Evolutionary conservation across 2,888 invertebrate genomes (phyloP).

Genomic region (Serrognathus titanus): DNA sequence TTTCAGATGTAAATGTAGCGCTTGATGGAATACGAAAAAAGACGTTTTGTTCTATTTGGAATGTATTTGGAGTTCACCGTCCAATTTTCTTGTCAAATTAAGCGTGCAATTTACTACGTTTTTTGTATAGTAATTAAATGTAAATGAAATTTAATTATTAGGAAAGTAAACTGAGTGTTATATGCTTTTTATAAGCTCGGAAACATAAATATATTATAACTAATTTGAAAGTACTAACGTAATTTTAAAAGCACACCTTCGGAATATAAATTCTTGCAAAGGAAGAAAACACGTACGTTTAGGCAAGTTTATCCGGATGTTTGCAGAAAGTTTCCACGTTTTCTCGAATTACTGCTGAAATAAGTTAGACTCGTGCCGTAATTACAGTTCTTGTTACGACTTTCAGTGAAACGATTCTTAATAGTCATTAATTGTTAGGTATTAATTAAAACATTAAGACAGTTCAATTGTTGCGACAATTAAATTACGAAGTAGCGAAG

Average conservation of each 20-base stretch:
- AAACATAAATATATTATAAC: slow-evolving; percentile 40
- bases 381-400: slow-evolving; percentile 41
- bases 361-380: slow-evolving; percentile 38
- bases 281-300: slow-evolving; percentile 38
- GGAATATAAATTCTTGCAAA: slow-evolving; percentile 36
- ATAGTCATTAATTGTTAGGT: slow-evolving; percentile 39
- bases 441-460: slow-evolving; percentile 31
- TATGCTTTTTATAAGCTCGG: slow-evolving; percentile 1
- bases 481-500: slow-evolving; percentile 18
- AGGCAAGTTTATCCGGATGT: slow-evolving; percentile 41
- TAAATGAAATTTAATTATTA: no score
- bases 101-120: neutral
- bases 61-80: neutral
- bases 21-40: neutral
- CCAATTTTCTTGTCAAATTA: neutral
- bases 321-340: slow-evolving; percentile 43
- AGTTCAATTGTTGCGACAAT: slow-evolving; percentile 27
- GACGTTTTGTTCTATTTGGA: neutral
- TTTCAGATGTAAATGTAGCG: neutral
- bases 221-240: slow-evolving; percentile 43
- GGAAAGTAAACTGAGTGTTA: slow-evolving; percentile 5
- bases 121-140: no score
- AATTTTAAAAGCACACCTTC: slow-evolving; percentile 39
- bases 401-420: slow-evolving; percentile 35
- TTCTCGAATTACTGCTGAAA: slow-evolving; percentile 41